These are phyloP conservation scores for Numida meleagris DNA, from an alignment of 2,113 vertebrate genomes.

Conservation along the genomic window DNA sequence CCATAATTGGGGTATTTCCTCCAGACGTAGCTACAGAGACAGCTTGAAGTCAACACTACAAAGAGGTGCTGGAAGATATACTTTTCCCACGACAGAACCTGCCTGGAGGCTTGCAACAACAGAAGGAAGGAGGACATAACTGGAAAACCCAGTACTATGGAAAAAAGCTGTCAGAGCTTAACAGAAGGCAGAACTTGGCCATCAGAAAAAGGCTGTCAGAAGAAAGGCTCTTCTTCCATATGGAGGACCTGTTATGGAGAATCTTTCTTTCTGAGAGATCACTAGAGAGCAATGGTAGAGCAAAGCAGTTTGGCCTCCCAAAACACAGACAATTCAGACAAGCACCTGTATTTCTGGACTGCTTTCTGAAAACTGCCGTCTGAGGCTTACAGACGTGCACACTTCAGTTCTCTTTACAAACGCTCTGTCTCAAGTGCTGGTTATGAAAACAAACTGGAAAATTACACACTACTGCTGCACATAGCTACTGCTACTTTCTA, in stretches of 20 bases:
- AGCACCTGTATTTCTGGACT: not conserved
- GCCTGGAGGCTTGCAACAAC: not conserved
- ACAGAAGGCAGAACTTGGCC: not conserved
- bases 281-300: not conserved
- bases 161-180: not conserved
- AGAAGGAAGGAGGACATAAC: not conserved
- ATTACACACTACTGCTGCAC: too few species aligned
- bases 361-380: not conserved
- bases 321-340: not conserved
- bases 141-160: not conserved
- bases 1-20: not conserved
- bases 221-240: not conserved
- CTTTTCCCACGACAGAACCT: not conserved
- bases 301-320: not conserved
- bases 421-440: not conserved
- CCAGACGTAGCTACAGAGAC: not conserved
- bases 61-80: not conserved
- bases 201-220: not conserved
- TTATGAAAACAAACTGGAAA: not conserved
- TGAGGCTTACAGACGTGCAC: not conserved
- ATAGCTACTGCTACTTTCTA: not conserved
- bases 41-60: not conserved
- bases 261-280: not conserved
- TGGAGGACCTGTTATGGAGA: not conserved
- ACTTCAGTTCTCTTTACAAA: not conserved